Percentiles rank a stretch among this genome's conserved stretches.
These are phyloP conservation scores for Brevimyrus niger DNA, from an alignment of 2,113 vertebrate genomes.

Conservation along the genomic window DNA sequence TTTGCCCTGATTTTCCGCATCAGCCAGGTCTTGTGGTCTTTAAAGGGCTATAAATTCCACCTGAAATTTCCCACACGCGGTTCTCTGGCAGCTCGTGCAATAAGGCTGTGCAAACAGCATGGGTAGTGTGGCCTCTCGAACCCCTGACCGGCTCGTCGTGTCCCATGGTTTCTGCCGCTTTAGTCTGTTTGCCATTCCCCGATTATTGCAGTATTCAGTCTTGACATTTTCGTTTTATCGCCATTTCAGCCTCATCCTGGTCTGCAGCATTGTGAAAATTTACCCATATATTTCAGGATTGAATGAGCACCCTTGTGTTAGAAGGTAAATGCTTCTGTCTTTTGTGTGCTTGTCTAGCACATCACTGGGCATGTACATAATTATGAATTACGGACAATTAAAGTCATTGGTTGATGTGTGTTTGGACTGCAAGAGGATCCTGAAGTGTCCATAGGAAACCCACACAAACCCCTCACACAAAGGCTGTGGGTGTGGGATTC, in stretches of 20 bases:
- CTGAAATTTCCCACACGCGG: not conserved
- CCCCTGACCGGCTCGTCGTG: not conserved
- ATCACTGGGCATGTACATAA: not conserved
- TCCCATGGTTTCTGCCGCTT: not conserved
- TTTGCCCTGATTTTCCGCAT: slow-evolving; percentile 19
- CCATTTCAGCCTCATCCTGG: not conserved
- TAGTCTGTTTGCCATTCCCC: not conserved
- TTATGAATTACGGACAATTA: not conserved
- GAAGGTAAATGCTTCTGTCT: not conserved
- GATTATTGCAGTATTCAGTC: not conserved
- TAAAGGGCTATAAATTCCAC: slow-evolving; percentile 18
- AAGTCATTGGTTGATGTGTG: not conserved
- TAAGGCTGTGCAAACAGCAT: slow-evolving; percentile 14
- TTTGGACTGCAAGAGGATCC: not conserved
- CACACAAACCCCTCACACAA: not conserved
- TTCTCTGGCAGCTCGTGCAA: slow-evolving; percentile 8
- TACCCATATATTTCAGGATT: not conserved
- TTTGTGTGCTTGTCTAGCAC: not conserved
- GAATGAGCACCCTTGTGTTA: not conserved
- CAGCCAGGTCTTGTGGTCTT: slow-evolving; percentile 7
- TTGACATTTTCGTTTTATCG: not conserved
- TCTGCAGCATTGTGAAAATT: not conserved
- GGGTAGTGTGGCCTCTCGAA: not conserved
- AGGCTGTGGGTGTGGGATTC: not conserved
- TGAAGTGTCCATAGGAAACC: not conserved